These are phyloP conservation scores for Eupeodes latifasciatus DNA, from an alignment of 2,888 invertebrate species.

Conservation along the genomic window DNA sequence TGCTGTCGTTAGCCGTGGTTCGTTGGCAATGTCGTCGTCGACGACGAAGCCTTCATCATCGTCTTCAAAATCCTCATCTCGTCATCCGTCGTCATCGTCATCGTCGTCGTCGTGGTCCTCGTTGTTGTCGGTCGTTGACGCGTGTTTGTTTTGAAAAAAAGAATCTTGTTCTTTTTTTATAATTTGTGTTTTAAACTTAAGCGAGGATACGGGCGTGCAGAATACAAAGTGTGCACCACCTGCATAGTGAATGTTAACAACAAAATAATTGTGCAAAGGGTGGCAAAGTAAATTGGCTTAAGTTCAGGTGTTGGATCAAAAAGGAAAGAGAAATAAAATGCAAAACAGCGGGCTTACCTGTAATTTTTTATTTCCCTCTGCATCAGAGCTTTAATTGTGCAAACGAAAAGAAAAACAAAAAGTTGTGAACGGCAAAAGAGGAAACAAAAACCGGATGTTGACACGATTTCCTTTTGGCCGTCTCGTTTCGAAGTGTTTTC, in stretches of 20 bases:
- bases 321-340: conserved; percentile 24
- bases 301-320: conserved; percentile 67
- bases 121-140: conserved; percentile 74
- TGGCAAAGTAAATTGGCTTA: conserved; percentile 73
- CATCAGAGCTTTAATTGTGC: conserved; percentile 37
- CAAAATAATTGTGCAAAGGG: conserved; percentile 72
- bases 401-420: background rate
- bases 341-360: conserved; percentile 47
- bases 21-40: conserved; percentile 71
- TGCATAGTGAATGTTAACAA: conserved; percentile 62
- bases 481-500: conserved; percentile 57
- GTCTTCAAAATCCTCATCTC: conserved; percentile 38
- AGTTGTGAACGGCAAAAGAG: conserved; percentile 9
- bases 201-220: conserved; percentile 55
- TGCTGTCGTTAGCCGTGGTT: conserved; percentile 54
- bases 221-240: conserved; percentile 38
- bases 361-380: conserved; percentile 26
- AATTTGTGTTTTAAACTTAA: conserved; percentile 45
- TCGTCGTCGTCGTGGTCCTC: conserved; percentile 49
- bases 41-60: conserved; percentile 44
- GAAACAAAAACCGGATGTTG: conserved; percentile 73
- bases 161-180: background rate
- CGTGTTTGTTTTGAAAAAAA: conserved; percentile 67
- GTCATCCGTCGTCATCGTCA: conserved; percentile 43
- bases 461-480: conserved; percentile 61